Conservation (phyloP, 2,113 vertebrate species). For the Gymnarchus niloticus region DNA sequence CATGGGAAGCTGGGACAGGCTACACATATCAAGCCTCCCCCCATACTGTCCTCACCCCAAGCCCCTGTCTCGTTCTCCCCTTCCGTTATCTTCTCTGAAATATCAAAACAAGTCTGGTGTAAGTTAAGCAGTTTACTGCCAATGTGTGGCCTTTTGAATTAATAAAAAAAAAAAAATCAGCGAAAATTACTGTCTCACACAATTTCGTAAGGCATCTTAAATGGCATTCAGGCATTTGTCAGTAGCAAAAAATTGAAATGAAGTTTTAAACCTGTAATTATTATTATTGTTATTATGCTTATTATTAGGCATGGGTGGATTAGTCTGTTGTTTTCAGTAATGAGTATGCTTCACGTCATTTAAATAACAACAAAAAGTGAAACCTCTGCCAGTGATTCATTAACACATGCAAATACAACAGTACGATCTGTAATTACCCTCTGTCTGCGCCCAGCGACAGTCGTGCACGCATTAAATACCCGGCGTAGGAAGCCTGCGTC, state of each 20-base stretch:
- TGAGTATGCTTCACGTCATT: neutral
- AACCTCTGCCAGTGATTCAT: slow-evolving; percentile 16
- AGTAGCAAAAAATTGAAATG: neutral
- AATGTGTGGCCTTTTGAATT: neutral
- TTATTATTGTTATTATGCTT: neutral
- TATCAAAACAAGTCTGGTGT: neutral
- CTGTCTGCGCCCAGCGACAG: neutral
- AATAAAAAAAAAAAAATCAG: neutral
- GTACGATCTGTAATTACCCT: slow-evolving; percentile 15
- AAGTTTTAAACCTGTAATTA: slow-evolving; percentile 1
- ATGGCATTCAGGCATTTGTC: neutral
- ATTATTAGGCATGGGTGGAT: slow-evolving; percentile 7
- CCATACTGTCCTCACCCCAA: neutral
- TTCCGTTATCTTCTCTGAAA: neutral
- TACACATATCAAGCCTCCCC: neutral
- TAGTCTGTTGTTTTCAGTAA: slow-evolving; percentile 13
- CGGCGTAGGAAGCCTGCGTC: neutral
- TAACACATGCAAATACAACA: slow-evolving; percentile 15
- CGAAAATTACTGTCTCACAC: neutral
- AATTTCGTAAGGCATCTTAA: neutral
- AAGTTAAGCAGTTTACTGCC: neutral
- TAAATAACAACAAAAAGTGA: slow-evolving; percentile 12
- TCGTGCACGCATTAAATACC: slow-evolving; percentile 10
- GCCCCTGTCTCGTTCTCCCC: neutral
- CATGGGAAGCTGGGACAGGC: neutral